Evolutionary conservation across 1,140 invertebrate species (phyloP).

Genomic region (Polypedilum pembai): DNA sequence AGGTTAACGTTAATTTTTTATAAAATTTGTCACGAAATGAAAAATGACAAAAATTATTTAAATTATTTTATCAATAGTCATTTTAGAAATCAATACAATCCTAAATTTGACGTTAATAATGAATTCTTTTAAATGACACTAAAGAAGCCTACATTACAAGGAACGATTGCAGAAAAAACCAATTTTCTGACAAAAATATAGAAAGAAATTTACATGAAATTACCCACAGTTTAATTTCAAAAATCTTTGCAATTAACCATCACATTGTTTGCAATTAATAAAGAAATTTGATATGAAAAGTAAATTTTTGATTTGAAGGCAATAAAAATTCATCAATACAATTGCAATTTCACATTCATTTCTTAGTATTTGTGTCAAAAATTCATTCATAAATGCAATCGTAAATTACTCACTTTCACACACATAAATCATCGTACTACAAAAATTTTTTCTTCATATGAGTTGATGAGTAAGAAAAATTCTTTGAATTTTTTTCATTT

Average conservation of each 20-base stretch:
- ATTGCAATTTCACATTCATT: background rate
- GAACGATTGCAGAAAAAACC: background rate
- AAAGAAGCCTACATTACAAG: background rate
- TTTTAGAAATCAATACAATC: no score
- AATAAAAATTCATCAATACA: conserved; percentile 28
- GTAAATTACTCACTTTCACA: background rate
- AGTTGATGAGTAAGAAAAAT: conserved; percentile 20
- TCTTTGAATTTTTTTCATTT: conserved; percentile 31
- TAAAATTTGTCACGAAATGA: background rate
- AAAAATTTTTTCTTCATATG: background rate
- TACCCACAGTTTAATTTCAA: no score
- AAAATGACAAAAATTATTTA: background rate
- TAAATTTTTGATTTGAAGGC: no score
- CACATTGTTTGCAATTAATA: no score
- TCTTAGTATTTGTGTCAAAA: conserved; percentile 21
- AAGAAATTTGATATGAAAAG: no score
- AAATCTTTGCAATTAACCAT: no score
- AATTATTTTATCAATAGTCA: no score
- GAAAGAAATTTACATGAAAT: no score
- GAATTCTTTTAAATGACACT: background rate
- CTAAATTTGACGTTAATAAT: no score
- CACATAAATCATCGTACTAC: background rate
- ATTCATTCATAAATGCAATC: conserved; percentile 7
- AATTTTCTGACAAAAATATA: no score
- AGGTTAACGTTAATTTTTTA: conserved; percentile 31